Base-by-base conservation (phyloP, 2,888 invertebrate species). In the Nomada hirtipes region DNA sequence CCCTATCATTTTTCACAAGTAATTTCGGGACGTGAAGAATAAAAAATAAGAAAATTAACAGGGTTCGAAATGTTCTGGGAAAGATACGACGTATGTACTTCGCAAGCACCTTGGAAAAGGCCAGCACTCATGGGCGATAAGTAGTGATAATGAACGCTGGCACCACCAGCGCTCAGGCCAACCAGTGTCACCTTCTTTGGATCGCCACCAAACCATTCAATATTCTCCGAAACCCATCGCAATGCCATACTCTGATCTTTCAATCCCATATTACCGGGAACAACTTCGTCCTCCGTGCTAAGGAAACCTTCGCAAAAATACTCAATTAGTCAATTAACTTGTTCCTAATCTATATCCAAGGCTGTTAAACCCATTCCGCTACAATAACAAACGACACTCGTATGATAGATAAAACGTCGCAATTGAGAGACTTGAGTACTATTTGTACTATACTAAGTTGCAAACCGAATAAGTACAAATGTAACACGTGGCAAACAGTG, bases 141-240 rank as follows among this genome's bases (percentile, higher is more conserved):
- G 85, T 96, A 95, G 84, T 97, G 97, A 83, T 97, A 95, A 91
- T 97, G 97, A 0, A 96, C 96, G 86, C 97, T 96, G 4, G 96
- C 96, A 47, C 96, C 97, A 0, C 97, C 97, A 0, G 97, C 96
- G 4, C 97, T 97, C 90, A 95, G 95, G 2, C 97, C 97, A 0
- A 95, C 92, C 3, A 97, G 91, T 0, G 97, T 96, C 47, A 97
- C 95, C 76, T 96, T 96, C 60, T 96, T 95, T 1, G 96, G 95
- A 93, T 97, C 95, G 0, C 97, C 97, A 2, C 96, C 96, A 88
- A 97, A 97, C 91, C 94, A 94, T 86, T 95, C 94, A 78, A 97
- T 96, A 91, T 97, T 96, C 61, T 95, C 93, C 76, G 96, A 95
- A 0, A 97, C 94, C 97, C 97, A 97, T 87, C 95, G 95, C 59